Evolutionary conservation across 2,797 vertebrate genomes (phyloP), one percentile per base, ranked within the genome.

Genomic region (Choloepus didactylus): DNA sequence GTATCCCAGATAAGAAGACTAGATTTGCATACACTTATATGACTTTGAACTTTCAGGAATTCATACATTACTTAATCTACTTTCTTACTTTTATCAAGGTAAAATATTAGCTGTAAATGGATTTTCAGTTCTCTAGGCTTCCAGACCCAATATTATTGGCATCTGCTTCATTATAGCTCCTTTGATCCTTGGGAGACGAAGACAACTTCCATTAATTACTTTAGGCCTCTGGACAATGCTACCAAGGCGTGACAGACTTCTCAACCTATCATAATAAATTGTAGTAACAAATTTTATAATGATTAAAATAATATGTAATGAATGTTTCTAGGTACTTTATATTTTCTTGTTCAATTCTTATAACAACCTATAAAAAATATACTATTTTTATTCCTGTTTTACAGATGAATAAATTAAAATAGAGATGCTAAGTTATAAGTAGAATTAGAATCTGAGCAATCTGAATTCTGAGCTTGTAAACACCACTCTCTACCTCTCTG

Each of bases 311-410:
- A 66, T 89, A 75, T 41, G 72, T 41, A 62, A 89, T 85, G 16
- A 49, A 64, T 27, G 23, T 89, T 81, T 79, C 35, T 69, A 94
- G 80, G 31, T 2, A 46, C 23, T 59, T 91, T 89, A 31, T 51
- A 19, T 60, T 95, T 84, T 35, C 3, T 73, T 81, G 82, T n/a
- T 54, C 27, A 51, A 70, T 91, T 18, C 15, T 83, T 80, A 31
- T 2, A 87, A 15, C 10, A 35, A 83, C 19, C 27, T 64, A 11
- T 56, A 15, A 56, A 3, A 6, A 18, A 59, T 38, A 1, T 35
- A 27, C n/a, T 83, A 51, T 31, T 82, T 56, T 60, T 91, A 60
- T 56, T 73, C 35, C 85, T 79, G 19, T 67, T 91, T 92, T 80
- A 87, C 10, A 31, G 11, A 44, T n/a, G n/a, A 77, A n/a, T 9